A percentile compares a stretch with the other conserved stretches of the same genome.
Conservation (phyloP, 2,113 vertebrate species). For the Nanorana parkeri region DNA sequence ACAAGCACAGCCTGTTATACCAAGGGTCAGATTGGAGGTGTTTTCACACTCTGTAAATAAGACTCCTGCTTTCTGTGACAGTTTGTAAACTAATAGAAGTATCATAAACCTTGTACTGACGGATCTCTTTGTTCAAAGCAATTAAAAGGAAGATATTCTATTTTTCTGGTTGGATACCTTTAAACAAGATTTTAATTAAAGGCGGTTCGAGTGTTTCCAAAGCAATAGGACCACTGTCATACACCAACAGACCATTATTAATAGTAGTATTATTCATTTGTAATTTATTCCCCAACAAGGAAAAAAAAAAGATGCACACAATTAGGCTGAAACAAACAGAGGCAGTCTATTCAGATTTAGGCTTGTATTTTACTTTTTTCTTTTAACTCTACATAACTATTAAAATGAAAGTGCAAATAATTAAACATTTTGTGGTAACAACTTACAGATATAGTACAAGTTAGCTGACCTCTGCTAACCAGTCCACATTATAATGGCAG, state of each 20-base stretch:
- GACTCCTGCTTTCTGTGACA: background rate
- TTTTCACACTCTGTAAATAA: background rate
- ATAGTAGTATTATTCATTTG: constrained; percentile 43
- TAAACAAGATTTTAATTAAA: constrained; percentile 50
- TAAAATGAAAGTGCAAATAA: no score
- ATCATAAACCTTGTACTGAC: background rate
- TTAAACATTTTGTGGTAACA: no score
- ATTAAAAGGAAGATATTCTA: constrained; percentile 37
- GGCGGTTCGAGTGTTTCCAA: background rate
- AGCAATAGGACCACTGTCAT: constrained; percentile 29
- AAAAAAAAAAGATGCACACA: background rate
- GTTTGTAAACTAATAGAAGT: constrained; percentile 18
- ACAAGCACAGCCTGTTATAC: background rate
- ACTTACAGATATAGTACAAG: no score
- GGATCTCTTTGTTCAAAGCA: background rate
- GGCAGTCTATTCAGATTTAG: no score
- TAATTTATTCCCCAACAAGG: constrained; percentile 11
- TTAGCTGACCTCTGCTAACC: no score
- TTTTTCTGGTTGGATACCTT: constrained; percentile 40
- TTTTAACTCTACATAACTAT: no score
- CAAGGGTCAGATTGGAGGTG: background rate
- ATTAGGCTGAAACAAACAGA: background rate
- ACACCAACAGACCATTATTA: constrained; percentile 25
- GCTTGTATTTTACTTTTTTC: no score
- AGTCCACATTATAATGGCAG: no score